A percentile compares a stretch with the other conserved stretches of the same genome.
These are phyloP conservation scores for Rhinoptilus africanus DNA, from an alignment of 2,113 vertebrate species.

Conservation along the genomic window DNA sequence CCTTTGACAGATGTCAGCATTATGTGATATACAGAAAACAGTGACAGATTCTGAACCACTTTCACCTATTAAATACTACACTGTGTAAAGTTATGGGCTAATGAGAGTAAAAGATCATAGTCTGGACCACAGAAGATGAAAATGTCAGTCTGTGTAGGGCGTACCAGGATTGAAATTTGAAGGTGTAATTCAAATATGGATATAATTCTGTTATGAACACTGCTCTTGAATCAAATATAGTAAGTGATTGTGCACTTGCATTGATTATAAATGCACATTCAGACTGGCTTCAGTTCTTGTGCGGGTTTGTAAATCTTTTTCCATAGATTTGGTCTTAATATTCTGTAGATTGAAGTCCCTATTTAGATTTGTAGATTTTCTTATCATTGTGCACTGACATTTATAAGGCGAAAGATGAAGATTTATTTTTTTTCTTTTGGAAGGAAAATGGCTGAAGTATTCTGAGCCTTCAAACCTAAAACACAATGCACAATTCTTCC, in stretches of 20 bases:
- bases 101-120: neutral
- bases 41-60: neutral
- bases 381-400: neutral
- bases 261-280: neutral
- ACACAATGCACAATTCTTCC: neutral
- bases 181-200: neutral
- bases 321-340: neutral
- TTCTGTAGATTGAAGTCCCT: neutral
- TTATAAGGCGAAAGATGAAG: neutral
- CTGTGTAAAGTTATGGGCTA: neutral
- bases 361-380: neutral
- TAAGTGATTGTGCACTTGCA: neutral
- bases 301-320: neutral
- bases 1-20: neutral
- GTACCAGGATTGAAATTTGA: neutral
- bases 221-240: neutral
- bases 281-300: neutral
- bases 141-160: neutral
- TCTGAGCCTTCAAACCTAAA: neutral
- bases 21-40: neutral
- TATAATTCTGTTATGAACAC: neutral
- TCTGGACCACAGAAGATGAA: neutral
- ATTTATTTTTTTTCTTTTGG: neutral
- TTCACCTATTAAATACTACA: neutral
- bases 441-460: neutral